These are phyloP conservation scores for Magallana ariakensis DNA, from an alignment of 1,140 invertebrate genomes.

Conservation along the genomic window DNA sequence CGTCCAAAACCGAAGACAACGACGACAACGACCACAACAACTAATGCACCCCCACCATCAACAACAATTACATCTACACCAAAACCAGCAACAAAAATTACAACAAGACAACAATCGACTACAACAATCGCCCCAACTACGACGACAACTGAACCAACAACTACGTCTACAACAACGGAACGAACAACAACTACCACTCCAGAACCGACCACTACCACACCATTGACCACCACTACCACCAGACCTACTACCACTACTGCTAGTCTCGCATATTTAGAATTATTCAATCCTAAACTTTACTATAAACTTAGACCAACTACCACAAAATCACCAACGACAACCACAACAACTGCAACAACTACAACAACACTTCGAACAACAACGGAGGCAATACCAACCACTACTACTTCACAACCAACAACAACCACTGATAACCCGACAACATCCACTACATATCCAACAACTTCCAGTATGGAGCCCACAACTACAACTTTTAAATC, in stretches of 20 bases:
- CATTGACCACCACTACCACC: neutral
- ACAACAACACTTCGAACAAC: neutral
- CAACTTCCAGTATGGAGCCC: neutral
- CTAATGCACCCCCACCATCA: neutral
- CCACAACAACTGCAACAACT: neutral
- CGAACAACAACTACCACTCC: neutral
- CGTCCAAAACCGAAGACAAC: constrained; percentile 13
- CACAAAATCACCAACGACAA: neutral
- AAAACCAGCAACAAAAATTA: neutral
- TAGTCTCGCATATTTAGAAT: constrained; percentile 8
- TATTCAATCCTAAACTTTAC: neutral
- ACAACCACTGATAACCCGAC: neutral
- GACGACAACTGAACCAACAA: neutral
- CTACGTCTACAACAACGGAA: neutral
- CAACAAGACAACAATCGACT: neutral
- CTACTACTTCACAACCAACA: neutral
- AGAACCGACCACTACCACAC: neutral
- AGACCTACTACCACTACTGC: neutral
- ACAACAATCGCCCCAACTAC: neutral
- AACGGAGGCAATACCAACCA: neutral
- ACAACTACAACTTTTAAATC: neutral
- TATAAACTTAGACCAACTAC: constrained; percentile 12
- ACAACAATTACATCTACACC: neutral
- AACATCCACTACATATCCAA: neutral
- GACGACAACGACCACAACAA: constrained; percentile 3